Percentiles rank a stretch among this genome's conserved stretches.
Evolutionary conservation across 2,797 vertebrate species (phyloP).

Genomic region (Acomys russatus): DNA sequence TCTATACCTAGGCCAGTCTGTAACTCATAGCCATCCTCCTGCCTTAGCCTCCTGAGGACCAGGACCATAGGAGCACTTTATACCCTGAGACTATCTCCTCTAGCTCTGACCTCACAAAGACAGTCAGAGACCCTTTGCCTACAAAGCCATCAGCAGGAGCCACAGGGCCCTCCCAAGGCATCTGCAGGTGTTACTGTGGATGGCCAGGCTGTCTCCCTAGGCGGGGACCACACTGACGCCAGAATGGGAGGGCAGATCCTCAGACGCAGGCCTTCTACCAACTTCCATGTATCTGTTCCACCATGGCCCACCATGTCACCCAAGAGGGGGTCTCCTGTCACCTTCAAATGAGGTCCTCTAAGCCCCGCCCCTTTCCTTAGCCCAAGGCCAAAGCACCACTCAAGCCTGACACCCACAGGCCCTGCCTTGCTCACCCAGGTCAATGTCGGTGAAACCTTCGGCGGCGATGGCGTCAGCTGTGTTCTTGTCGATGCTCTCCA

Average conservation of each 20-base stretch:
- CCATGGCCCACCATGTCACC: no score
- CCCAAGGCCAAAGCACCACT: no score
- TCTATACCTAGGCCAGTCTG: background rate
- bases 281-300: no score
- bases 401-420: accelerated
- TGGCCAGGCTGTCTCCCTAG: background rate
- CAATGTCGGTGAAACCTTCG: constrained; percentile 98
- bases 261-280: background rate
- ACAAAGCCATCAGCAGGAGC: background rate
- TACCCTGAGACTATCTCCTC: background rate
- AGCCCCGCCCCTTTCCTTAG: background rate
- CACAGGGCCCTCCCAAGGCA: no score
- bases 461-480: constrained; percentile 97
- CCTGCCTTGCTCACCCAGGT: constrained; percentile 92
- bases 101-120: background rate
- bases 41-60: background rate
- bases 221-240: background rate
- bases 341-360: background rate
- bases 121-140: no score
- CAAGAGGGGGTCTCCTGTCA: background rate
- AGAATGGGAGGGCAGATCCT: background rate
- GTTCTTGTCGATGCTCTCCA: constrained; percentile 99
- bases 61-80: background rate
- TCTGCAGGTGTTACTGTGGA: background rate
- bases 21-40: background rate